Percentiles rank a stretch among this genome's conserved stretches.
Evolutionary conservation across 2,888 invertebrate genomes (phyloP).

Genomic region (Dendrolimus pini): DNA sequence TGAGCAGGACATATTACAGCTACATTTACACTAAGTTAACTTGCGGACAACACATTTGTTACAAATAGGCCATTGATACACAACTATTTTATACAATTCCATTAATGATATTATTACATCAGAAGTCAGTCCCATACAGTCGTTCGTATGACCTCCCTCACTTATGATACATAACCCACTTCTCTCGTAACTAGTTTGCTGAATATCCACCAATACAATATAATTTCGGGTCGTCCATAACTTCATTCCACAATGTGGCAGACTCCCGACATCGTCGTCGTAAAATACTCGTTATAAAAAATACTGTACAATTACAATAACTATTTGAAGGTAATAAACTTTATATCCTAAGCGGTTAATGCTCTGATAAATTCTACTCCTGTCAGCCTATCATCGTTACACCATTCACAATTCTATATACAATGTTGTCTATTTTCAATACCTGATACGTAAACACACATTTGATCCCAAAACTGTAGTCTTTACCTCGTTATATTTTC

Average conservation of each 20-base stretch:
- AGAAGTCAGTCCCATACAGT: conserved; percentile 67
- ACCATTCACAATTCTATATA: conserved; percentile 71
- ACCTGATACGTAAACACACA: conserved; percentile 73
- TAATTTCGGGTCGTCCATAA: conserved; percentile 47
- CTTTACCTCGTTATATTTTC: conserved; percentile 74
- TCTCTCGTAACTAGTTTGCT: conserved; percentile 53
- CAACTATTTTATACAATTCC: conserved; percentile 66
- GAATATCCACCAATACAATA: conserved; percentile 55
- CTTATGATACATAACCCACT: conserved; percentile 63
- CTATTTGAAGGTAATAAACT: conserved; percentile 68
- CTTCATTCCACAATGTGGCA: conserved; percentile 8
- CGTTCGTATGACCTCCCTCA: conserved; percentile 39
- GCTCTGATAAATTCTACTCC: conserved; percentile 50
- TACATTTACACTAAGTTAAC: conserved; percentile 66
- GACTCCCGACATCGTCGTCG: conserved; percentile 27
- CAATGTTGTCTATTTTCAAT: conserved; percentile 61
- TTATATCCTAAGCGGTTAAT: conserved; percentile 59
- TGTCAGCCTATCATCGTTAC: conserved; percentile 53
- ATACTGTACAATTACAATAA: conserved; percentile 74
- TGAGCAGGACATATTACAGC: conserved; percentile 68
- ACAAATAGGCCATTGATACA: conserved; percentile 63
- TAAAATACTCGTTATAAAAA: conserved; percentile 73
- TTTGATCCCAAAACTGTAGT: conserved; percentile 76
- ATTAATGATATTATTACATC: conserved; percentile 67
- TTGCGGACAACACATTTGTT: conserved; percentile 53